Percentiles rank a stretch among this genome's conserved stretches.
Evolutionary conservation across 2,113 vertebrate species (phyloP).

Genomic region (Microcebus ravelobensis): DNA sequence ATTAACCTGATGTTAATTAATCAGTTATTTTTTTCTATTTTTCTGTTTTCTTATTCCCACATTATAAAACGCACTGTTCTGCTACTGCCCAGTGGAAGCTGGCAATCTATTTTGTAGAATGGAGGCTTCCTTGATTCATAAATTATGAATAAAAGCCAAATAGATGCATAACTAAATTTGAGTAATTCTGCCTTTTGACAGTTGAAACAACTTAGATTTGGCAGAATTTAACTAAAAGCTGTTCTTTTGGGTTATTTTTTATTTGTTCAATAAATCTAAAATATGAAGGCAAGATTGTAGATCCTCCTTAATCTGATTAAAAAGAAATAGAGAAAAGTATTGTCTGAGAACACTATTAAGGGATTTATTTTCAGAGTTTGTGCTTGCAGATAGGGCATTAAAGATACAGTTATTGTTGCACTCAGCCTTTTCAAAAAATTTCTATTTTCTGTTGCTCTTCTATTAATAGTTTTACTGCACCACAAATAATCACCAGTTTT

Average conservation of each 20-base stretch:
- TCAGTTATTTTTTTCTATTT: no score
- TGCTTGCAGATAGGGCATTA: background rate
- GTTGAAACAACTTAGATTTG: background rate
- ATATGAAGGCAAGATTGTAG: background rate
- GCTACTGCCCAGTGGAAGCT: no score
- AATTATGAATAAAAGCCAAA: background rate
- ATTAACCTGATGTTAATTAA: no score
- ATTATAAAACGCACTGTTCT: no score
- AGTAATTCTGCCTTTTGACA: background rate
- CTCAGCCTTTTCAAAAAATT: background rate
- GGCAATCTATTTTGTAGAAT: background rate
- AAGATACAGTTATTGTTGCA: background rate
- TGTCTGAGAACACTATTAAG: background rate
- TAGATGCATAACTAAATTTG: background rate
- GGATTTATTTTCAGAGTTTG: background rate
- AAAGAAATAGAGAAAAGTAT: background rate
- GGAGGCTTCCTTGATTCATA: background rate
- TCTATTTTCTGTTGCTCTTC: background rate
- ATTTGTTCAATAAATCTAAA: constrained; percentile 1
- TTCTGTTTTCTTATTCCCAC: no score
- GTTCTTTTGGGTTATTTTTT: background rate
- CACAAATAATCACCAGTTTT: background rate
- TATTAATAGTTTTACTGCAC: background rate
- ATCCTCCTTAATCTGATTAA: background rate
- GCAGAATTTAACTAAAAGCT: background rate